A percentile compares a stretch with the other conserved stretches of the same genome.
Conservation (phyloP, 2,797 vertebrate genomes). For the Pipistrellus kuhlii region DNA sequence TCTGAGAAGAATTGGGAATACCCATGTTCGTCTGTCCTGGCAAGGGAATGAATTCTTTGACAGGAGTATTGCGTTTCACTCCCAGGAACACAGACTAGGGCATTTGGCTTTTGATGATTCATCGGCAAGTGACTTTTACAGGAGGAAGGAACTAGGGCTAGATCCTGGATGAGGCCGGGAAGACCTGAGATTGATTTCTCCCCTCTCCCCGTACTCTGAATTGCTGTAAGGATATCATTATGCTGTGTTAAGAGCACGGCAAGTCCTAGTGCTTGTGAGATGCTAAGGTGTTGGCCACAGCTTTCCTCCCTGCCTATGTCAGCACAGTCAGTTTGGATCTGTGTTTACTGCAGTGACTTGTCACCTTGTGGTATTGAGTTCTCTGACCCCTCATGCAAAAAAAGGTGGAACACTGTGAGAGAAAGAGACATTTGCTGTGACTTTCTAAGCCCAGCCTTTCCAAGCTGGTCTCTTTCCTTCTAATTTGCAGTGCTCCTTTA, state of each 20-base stretch:
- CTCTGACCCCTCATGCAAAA: background rate
- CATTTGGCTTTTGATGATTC: slow-evolving; percentile 8
- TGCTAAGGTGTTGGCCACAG: background rate
- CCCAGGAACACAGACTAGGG: background rate
- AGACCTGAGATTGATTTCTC: background rate
- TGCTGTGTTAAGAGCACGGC: background rate
- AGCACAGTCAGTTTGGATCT: background rate
- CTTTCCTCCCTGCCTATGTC: background rate
- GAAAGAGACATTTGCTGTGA: background rate
- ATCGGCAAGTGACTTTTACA: slow-evolving; percentile 17
- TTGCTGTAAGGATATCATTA: background rate
- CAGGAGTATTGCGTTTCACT: slow-evolving; percentile 36
- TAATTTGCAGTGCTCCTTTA: rapidly evolving
- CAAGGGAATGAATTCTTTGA: slow-evolving; percentile 28
- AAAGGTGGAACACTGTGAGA: background rate
- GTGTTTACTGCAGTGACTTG: background rate
- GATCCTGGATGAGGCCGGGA: background rate
- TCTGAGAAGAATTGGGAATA: background rate
- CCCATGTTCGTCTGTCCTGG: background rate
- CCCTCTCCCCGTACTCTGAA: background rate
- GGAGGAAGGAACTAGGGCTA: background rate
- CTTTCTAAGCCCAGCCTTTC: background rate
- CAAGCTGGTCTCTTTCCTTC: background rate
- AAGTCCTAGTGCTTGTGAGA: background rate
- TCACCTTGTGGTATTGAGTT: background rate